Conservation (phyloP, 2,888 invertebrate species). For the Agelastica alni region DNA sequence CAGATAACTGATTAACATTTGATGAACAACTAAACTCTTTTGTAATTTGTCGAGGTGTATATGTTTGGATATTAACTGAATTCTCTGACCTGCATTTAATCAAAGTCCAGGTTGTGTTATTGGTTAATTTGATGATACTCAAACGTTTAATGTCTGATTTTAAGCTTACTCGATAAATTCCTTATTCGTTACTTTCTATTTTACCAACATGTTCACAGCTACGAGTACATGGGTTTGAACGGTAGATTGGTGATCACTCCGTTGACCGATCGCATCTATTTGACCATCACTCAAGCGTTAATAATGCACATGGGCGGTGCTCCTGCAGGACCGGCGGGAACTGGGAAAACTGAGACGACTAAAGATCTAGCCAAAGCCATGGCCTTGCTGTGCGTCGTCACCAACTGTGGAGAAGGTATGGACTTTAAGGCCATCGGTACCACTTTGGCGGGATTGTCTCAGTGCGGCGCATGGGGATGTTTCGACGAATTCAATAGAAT, state of each 20-base stretch:
- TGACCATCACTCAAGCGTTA: slow-evolving; percentile 90
- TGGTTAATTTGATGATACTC: too few relatives aligned
- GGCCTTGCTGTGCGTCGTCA: slow-evolving; percentile 80
- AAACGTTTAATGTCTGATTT: too few relatives aligned
- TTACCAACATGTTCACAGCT: too few relatives aligned
- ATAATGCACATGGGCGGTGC: slow-evolving; percentile 91
- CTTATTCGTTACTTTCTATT: too few relatives aligned
- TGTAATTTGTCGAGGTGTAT: too few relatives aligned
- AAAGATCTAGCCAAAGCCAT: slow-evolving; percentile 92
- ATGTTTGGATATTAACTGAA: too few relatives aligned
- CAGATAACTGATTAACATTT: too few relatives aligned
- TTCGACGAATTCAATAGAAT: slow-evolving; percentile 95
- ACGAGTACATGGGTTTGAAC: slow-evolving; percentile 94
- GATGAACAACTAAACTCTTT: too few relatives aligned
- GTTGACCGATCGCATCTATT: slow-evolving; percentile 88
- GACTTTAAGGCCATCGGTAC: slow-evolving; percentile 82
- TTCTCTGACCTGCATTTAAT: too few relatives aligned
- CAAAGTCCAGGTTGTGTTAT: too few relatives aligned
- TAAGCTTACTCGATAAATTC: too few relatives aligned
- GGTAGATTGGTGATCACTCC: slow-evolving; percentile 91
- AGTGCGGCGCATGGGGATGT: slow-evolving; percentile 95
- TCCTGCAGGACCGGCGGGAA: slow-evolving; percentile 83
- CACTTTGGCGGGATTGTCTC: slow-evolving; percentile 76
- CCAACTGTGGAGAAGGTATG: slow-evolving; percentile 94
- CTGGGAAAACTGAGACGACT: slow-evolving; percentile 90